These are phyloP conservation scores for Neostethus bicornis DNA, from an alignment of 2,797 vertebrate genomes.

Conservation along the genomic window DNA sequence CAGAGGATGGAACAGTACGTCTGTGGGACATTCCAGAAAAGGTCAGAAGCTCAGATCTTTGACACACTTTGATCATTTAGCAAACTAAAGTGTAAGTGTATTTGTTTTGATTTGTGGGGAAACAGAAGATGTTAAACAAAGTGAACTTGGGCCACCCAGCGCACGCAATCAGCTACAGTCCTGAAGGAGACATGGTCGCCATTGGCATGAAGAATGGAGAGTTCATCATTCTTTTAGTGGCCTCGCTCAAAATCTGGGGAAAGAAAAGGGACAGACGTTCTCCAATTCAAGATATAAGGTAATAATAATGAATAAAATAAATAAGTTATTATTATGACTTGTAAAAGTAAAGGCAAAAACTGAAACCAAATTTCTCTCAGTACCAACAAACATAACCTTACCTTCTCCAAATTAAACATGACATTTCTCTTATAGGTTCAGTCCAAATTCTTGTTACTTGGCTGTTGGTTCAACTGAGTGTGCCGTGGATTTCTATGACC, in stretches of 20 bases:
- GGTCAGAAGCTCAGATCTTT: conserved; percentile 70
- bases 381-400: neutral
- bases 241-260: conserved; percentile 96
- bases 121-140: conserved; percentile 97
- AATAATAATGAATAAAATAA: conserved; percentile 1
- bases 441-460: conserved; percentile 92
- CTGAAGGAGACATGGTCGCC: conserved; percentile 97
- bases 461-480: conserved; percentile 95
- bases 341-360: no score
- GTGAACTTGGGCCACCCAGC: conserved; percentile 93
- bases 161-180: conserved; percentile 91
- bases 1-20: conserved; percentile 94
- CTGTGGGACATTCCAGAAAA: conserved; percentile 96
- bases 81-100: conserved; percentile 8
- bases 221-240: conserved; percentile 95
- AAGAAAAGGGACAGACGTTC: conserved; percentile 95
- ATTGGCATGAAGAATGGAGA: conserved; percentile 98
- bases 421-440: conserved; percentile 83
- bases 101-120: conserved; percentile 31
- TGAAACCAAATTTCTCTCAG: neutral
- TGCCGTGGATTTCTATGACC: conserved; percentile 93
- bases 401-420: neutral
- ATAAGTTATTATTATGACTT: no score
- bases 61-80: neutral
- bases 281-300: conserved; percentile 95